Percentiles rank a stretch among this genome's conserved stretches.
phyloP scores from a whole-genome alignment of 2,113 vertebrate species.

The Grammomys surdaster region DNA sequence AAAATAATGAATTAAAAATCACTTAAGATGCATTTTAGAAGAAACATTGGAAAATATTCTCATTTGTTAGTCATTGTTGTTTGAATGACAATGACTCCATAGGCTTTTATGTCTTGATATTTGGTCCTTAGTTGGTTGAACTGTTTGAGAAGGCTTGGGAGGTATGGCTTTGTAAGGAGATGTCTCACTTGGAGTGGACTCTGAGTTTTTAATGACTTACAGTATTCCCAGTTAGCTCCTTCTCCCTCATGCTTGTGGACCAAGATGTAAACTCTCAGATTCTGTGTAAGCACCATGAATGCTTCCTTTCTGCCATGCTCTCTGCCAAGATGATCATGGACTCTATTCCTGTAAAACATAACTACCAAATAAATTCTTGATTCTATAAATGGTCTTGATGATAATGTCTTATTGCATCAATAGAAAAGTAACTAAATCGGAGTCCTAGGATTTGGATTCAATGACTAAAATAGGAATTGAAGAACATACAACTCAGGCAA shows the following conservation, averaged over 20 bases:
- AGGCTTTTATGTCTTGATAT: neutral
- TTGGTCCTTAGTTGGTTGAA: neutral
- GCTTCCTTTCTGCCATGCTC: neutral
- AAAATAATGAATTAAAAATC: conserved; percentile 48
- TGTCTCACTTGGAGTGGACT: neutral
- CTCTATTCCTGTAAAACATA: neutral
- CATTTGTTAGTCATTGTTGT: neutral
- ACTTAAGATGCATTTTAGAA: neutral
- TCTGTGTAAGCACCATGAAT: neutral
- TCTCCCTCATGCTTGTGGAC: neutral
- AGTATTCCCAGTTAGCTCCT: neutral
- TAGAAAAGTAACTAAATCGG: neutral
- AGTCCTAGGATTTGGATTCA: neutral
- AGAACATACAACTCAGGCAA: neutral
- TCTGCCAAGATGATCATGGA: neutral
- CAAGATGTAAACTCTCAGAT: neutral
- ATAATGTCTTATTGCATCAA: neutral
- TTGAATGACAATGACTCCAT: neutral
- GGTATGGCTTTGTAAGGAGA: neutral
- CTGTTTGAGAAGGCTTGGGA: neutral
- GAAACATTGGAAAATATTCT: neutral
- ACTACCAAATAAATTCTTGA: neutral
- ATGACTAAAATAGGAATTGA: neutral
- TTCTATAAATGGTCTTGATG: too few relatives aligned
- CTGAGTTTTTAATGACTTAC: neutral